Evolutionary conservation across 2,888 invertebrate genomes (phyloP), one percentile per base, ranked within the genome.

Genomic region (Drosophila meridionalis): DNA sequence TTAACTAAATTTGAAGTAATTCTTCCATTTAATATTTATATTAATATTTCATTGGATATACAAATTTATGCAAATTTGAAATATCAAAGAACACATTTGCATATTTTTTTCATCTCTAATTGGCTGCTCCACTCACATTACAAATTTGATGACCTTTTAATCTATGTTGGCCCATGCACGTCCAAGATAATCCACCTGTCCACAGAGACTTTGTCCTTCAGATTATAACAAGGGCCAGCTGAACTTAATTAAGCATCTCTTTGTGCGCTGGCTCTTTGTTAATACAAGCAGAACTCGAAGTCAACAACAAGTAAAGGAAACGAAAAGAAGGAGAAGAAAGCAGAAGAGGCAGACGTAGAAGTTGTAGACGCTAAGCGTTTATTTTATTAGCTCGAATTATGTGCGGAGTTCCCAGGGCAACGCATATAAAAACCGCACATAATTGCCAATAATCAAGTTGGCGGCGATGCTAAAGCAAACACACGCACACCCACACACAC

Each of bases 391-490:
- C 66, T 32, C 32, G 50, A 64, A 75, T 64, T 42, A 74, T 79
- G 58, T 70, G 70, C 26, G 47, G 32, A 47, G 28, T 40, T 59
- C 28, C 47, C 28, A n/a, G 32, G 36, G 56, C 48, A 55, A 48
- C 53, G 58, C 50, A 59, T 71, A 78, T 72, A 62, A 73, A 85
- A 80, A 65, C 73, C 78, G 60, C 76, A 86, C 74, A 83, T 86
- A 88, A 86, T 83, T 88, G 83, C 78, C 72, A 80, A 85, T 85
- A 89, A 89, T 89, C 78, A 83, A 89, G 78, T 77, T 57, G 48
- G 45, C 59, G 56, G 69, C 43, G 45, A 40, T 56, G 28, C 40
- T 48, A 58, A 58, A 30, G 45, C 48, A 65, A 56, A 69, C 47
- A 67, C 52, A 66, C 55, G 32, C 48, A 65, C 47, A 52, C 48